phyloP scores from a whole-genome alignment of 2,888 invertebrate species.

The Meloe dianella region DNA sequence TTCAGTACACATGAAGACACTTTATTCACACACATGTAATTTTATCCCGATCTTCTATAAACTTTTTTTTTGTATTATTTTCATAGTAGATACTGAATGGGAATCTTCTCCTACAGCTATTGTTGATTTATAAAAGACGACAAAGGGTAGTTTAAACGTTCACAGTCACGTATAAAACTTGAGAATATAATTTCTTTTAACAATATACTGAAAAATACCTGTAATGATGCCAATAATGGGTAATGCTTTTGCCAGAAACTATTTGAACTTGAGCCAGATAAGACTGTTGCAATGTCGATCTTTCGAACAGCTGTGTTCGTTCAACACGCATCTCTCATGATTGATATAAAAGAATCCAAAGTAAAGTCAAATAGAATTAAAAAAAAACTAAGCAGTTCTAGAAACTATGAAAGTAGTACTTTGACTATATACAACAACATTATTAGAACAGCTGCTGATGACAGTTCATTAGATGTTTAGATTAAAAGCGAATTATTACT shows the following conservation, averaged over 20 bases:
- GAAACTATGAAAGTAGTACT: background rate
- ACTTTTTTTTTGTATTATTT: background rate
- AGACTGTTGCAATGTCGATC: constrained; percentile 27
- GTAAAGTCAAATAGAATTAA: background rate
- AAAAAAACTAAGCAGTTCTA: background rate
- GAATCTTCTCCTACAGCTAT: background rate
- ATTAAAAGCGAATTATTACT: constrained; percentile 1
- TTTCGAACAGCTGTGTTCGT: constrained; percentile 27
- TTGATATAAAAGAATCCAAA: background rate
- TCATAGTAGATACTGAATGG: background rate
- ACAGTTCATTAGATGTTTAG: constrained; percentile 6
- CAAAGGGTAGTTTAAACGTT: constrained; percentile 8
- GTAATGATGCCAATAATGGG: background rate
- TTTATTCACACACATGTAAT: constrained; percentile 1
- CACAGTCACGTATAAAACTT: background rate
- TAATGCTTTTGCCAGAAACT: background rate
- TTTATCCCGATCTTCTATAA: background rate
- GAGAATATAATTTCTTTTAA: background rate
- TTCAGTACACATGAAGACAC: background rate
- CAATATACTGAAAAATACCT: background rate
- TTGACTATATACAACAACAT: background rate
- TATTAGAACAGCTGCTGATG: constrained; percentile 3
- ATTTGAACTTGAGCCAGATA: constrained; percentile 31
- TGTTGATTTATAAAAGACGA: background rate
- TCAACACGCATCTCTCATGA: constrained; percentile 11